Conservation (phyloP, 2,888 invertebrate genomes). For the Balanococcus diminutus region DNA sequence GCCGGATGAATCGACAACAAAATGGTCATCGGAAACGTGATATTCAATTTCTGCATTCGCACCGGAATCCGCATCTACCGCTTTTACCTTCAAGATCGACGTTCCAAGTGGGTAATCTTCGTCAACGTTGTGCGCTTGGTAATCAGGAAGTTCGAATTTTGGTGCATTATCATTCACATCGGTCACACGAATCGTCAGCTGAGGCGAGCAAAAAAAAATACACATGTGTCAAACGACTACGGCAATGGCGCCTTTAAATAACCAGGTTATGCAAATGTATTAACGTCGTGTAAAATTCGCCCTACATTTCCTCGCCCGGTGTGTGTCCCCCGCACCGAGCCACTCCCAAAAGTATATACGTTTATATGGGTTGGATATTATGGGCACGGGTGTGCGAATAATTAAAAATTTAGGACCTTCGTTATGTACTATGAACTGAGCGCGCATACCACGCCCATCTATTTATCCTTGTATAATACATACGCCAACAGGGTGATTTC, state of each 20-base stretch:
- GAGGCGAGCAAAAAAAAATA: constrained; percentile 61
- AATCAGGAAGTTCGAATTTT: constrained; percentile 93
- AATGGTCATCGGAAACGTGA: constrained; percentile 89
- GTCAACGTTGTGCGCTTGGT: constrained; percentile 94
- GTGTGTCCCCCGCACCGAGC: not conserved
- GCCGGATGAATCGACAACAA: constrained; percentile 90
- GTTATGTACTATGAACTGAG: not conserved
- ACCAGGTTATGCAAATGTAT: not conserved
- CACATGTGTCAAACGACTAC: not conserved
- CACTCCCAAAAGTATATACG: no score
- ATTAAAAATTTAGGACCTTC: constrained; percentile 11
- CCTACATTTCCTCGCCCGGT: not conserved
- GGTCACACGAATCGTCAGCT: constrained; percentile 90
- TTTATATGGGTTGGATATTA: no score
- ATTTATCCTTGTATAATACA: not conserved
- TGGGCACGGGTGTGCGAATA: not conserved
- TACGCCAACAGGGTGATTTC: not conserved
- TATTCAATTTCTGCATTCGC: constrained; percentile 95
- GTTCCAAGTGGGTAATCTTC: constrained; percentile 93
- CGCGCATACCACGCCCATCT: not conserved
- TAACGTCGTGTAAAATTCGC: not conserved
- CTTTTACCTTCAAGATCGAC: constrained; percentile 91
- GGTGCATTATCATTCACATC: constrained; percentile 98
- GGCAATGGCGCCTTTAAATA: not conserved
- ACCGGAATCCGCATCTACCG: constrained; percentile 93